A percentile compares a stretch with the other conserved stretches of the same genome.
These are phyloP conservation scores for Nymphicus hollandicus DNA, from an alignment of 2,113 vertebrate species.

Conservation along the genomic window DNA sequence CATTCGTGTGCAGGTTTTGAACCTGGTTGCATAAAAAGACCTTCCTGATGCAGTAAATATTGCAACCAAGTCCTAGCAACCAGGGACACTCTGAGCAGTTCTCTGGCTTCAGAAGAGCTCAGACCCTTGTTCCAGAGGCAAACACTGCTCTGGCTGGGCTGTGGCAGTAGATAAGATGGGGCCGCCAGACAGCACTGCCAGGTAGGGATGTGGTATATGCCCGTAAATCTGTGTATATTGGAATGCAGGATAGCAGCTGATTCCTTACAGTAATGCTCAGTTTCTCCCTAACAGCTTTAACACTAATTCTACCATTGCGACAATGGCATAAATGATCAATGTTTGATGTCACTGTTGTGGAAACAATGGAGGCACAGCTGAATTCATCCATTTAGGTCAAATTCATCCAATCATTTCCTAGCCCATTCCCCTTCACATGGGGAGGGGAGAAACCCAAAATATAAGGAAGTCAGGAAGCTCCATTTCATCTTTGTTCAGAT, in stretches of 20 bases:
- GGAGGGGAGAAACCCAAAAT: background rate
- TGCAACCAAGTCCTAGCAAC: background rate
- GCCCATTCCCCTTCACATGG: background rate
- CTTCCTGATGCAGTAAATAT: background rate
- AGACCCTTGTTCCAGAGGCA: background rate
- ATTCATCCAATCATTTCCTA: background rate
- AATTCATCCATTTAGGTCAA: background rate
- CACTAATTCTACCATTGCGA: background rate
- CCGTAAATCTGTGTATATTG: rapidly evolving
- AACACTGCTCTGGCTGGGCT: background rate
- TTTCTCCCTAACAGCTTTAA: background rate
- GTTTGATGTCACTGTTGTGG: background rate
- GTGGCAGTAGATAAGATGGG: rapidly evolving
- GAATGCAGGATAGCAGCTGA: background rate
- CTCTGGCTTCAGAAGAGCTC: background rate
- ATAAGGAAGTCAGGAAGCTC: background rate
- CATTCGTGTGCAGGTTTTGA: background rate
- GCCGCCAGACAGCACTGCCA: background rate
- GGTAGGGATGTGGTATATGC: background rate
- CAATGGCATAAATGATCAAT: background rate
- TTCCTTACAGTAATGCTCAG: background rate
- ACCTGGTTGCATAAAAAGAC: background rate
- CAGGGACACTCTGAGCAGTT: background rate
- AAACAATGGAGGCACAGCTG: background rate
- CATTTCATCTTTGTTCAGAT: background rate